Evolutionary conservation across 2,113 vertebrate genomes (phyloP), one percentile per base, ranked within the genome.

Genomic region (Chelonoidis abingdonii): DNA sequence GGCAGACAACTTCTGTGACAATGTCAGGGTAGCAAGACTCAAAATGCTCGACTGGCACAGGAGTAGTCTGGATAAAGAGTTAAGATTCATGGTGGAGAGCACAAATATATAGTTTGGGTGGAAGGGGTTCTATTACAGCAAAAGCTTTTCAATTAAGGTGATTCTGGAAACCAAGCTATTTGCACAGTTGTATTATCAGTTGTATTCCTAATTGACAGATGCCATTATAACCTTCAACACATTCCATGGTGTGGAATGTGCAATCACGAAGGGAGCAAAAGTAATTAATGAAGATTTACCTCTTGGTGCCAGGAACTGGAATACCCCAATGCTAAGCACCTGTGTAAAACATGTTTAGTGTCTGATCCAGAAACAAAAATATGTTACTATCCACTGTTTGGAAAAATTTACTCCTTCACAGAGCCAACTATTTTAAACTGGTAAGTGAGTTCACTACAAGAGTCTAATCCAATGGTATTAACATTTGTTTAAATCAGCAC

Each of bases 401-500:
- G 19, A 81, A 79, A 90, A 53, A 82, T 38, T 24, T 86, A 62
- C 83, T 79, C 80, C 85, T 94, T 38, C 88, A 84, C 80, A 16
- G 88, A 52, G 52, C 81, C 57, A 53, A 89, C 93, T 31, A 84
- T 82, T 78, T 78, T 50, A 95, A 89, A 88, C 79, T 76, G 52
- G 1, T 2, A 96, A 87, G 57, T 56, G 89, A 97, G 94, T 27
- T 93, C 86, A 59, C 84, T 65, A 94, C 76, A 4, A n/a, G 57
- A 84, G 17, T 87, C 85, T 8, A n/a, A 76, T 3, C 31, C 38
- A 35, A 29, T 13, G 95, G 5, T 80, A 89, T 76, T 86, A 95
- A 93, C 94, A 89, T 93, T 27, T 52, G 87, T 90, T 92, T 89
- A 86, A 89, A 92, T 93, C 91, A 92, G 84, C 82, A 69, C n/a